Percentiles rank a stretch among this genome's conserved stretches.
Conservation (phyloP, 1,140 invertebrate species). For the Palaemon carinicauda region DNA sequence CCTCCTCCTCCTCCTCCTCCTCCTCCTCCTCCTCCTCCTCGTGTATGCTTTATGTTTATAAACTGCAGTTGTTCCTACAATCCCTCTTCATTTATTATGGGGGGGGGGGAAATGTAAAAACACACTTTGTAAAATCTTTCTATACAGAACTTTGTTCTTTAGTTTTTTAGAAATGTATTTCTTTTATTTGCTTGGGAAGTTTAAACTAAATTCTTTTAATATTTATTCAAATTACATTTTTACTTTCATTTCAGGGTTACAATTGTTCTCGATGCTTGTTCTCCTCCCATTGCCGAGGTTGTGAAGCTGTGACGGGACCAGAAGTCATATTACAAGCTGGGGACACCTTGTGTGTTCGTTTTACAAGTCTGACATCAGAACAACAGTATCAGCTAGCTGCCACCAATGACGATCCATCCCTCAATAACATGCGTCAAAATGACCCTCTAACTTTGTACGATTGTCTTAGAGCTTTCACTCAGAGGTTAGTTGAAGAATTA, state of each 20-base stretch:
- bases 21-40: too few relatives aligned
- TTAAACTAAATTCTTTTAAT: neutral
- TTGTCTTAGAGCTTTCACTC: constrained; percentile 76
- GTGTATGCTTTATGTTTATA: too few relatives aligned
- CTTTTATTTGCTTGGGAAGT: too few relatives aligned
- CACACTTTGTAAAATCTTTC: too few relatives aligned
- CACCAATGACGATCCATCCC: constrained; percentile 34
- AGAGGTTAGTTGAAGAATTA: constrained; percentile 61
- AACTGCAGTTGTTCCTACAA: too few relatives aligned
- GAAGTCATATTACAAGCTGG: constrained; percentile 69
- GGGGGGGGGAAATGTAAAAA: too few relatives aligned
- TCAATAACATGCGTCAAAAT: constrained; percentile 42
- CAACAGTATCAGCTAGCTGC: constrained; percentile 15
- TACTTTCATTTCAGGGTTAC: constrained; percentile 45
- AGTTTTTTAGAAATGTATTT: too few relatives aligned
- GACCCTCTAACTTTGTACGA: constrained; percentile 72
- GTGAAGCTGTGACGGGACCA: constrained; percentile 67
- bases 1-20: too few relatives aligned
- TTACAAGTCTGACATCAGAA: constrained; percentile 60
- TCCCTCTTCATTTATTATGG: too few relatives aligned
- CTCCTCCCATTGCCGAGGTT: constrained; percentile 72
- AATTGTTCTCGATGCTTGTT: constrained; percentile 74
- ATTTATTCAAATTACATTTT: neutral
- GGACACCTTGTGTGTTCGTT: constrained; percentile 72
- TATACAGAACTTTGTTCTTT: too few relatives aligned